Evolutionary conservation across 64 coral and sea anemone species (phyloP).

Genomic region (Stylophora pistillata): DNA sequence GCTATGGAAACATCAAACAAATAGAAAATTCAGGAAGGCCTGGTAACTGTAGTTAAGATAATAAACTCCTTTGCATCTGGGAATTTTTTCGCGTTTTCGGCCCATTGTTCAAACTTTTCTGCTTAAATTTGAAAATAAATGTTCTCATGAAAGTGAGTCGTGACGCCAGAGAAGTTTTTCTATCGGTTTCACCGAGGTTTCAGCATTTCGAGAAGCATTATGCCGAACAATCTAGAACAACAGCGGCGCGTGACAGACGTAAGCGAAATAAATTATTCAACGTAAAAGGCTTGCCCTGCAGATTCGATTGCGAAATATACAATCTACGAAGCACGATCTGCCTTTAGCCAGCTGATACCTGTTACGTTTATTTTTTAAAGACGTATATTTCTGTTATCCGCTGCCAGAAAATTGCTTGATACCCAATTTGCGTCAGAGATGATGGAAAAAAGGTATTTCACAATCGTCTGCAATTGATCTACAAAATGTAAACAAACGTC

Average conservation of each 20-base stretch:
- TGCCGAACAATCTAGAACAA: neutral
- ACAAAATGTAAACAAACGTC: neutral
- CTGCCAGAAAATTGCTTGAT: neutral
- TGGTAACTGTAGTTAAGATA: neutral
- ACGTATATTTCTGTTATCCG: too few species aligned
- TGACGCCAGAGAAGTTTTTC: neutral
- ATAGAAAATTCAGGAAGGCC: neutral
- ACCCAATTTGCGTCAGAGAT: neutral
- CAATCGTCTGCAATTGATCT: neutral
- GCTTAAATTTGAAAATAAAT: neutral
- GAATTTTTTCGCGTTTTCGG: neutral
- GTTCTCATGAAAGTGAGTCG: neutral
- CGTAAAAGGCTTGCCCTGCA: neutral
- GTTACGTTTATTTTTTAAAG: neutral
- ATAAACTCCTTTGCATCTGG: neutral
- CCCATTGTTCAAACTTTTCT: neutral
- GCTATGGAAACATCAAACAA: neutral
- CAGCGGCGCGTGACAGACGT: neutral
- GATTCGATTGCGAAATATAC: neutral
- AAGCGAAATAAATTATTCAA: neutral
- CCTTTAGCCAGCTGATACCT: neutral
- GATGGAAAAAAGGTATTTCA: neutral
- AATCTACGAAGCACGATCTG: neutral
- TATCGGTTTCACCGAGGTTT: neutral
- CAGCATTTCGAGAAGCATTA: neutral